Conservation (phyloP, 2,113 vertebrate genomes). For the Azemiops feae region DNA sequence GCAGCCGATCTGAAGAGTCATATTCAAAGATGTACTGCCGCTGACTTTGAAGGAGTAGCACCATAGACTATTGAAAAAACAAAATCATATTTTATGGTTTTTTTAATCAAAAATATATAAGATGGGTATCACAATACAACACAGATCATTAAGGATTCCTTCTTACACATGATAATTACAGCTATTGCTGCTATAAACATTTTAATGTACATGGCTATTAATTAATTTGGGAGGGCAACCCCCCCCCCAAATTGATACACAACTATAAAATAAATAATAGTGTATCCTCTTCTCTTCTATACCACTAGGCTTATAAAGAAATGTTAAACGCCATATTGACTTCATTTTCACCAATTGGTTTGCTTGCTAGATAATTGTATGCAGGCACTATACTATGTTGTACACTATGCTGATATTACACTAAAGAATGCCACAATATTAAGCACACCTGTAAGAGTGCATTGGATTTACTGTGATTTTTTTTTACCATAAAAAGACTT, state of each 20-base stretch:
- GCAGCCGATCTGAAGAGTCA: constrained; percentile 87
- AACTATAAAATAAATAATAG: background rate
- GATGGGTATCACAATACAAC: constrained; percentile 22
- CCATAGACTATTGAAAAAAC: constrained; percentile 84
- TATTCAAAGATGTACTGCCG: constrained; percentile 97
- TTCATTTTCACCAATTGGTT: background rate
- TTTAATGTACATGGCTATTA: background rate
- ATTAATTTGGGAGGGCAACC: background rate
- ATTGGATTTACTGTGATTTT: background rate
- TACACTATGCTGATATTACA: background rate
- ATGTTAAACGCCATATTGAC: background rate
- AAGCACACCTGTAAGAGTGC: background rate
- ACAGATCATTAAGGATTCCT: background rate
- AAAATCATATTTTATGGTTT: background rate
- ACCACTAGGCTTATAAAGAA: background rate
- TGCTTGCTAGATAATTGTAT: no score
- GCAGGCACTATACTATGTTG: background rate
- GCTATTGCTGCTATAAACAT: background rate
- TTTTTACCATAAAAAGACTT: background rate
- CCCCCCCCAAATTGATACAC: background rate
- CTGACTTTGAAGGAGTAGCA: constrained; percentile 95
- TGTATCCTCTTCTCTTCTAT: constrained; percentile 21
- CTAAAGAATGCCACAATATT: background rate
- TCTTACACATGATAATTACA: background rate
- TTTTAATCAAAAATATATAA: background rate